Evolutionary conservation across 2,888 invertebrate species (phyloP), one percentile per base, ranked within the genome.

Genomic region (Elegia similella): DNA sequence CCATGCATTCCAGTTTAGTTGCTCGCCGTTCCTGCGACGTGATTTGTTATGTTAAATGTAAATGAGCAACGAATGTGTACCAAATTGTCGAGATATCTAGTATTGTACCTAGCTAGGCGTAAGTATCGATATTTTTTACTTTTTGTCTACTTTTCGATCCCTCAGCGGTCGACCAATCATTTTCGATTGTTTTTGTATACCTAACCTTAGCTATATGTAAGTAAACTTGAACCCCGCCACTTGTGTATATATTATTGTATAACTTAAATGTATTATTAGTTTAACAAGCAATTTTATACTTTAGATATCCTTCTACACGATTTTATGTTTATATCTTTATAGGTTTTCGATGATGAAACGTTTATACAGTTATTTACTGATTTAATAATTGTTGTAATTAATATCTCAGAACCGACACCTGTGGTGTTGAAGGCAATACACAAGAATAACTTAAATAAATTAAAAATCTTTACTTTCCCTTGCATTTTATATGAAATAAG

Each of bases 51-150:
- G 61, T 76, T 75, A 73, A n/a, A 75, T 76, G 72, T 76, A 79
- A 78, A 75, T 68, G 88, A 89, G 91, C 90, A 91, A 91, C 90
- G 90, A 91, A 90, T 85, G 78, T 86, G 88, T 88, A 90, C 90
- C 91, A 91, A 91, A 90, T 84, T 87, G 78, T 83, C 78, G 82
- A 81, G 81, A 80, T 76, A 65, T 57, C 59, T 72, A 76, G 76
- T 86, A 87, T 78, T 80, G 79, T 88, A 86, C 78, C 81, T 88
- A 87, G 81, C 59, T 88, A 88, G 85, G 65, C 53, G 68, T 88
- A 85, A 86, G 84, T 84, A 74, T 75, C 73, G 76, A 70, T 75
- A 63, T 73, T 73, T 78, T 73, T 64, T 75, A 67, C 65, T 68
- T 68, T 68, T 69, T 66, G 62, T 50, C 50, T 16, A 50, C 16